Base-by-base conservation (phyloP, 2,797 vertebrate species). In the Psittacula derbiana region DNA sequence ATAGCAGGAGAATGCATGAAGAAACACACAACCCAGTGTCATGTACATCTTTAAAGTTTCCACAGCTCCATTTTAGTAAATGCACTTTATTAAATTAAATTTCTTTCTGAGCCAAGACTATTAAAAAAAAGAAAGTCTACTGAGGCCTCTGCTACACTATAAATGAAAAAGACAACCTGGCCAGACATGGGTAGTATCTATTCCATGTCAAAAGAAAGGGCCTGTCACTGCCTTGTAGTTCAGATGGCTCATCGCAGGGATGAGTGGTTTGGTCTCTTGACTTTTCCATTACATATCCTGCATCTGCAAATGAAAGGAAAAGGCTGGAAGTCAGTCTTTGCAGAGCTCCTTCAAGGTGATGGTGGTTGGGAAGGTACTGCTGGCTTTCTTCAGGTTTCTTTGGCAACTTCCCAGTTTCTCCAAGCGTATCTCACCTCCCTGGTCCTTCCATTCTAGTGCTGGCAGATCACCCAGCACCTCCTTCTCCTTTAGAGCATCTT, bases 1-100 rank as follows among this genome's bases (percentile, higher is more conserved):
- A 93, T 86, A 86, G 62, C 80, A 75, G 83, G 46, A 92, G 88
- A 97, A 97, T 87, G 62, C 92, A 28, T 96, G 95, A 97, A 93
- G 91, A 96, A 96, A 95, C 86, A 94, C 87, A 96, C 89, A 97
- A 93, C 75, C 65, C 75, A 81, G 50, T 81, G 76, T 95, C 92
- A 81, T 74, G 79, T 53, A 94, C 86, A 89, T 80, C 73, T 94
- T 80, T 87, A 95, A 95, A 94, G 72, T 62, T 95, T 94, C 90
- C 96, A 75, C 57, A 69, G 90, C 83, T 93, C 66, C 36, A 2
- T 92, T 93, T 94, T 75, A 91, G 86, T 66, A 76, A 92, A 87
- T 5, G 71, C 12, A 36, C 74, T 96, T 86, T 75, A 84, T 88
- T 95, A 93, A 93, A 92, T 86, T 90, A 84, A 81, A 86, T 92